These are phyloP conservation scores for Callosobruchus maculatus DNA, from an alignment of 2,888 invertebrate species.

Conservation along the genomic window DNA sequence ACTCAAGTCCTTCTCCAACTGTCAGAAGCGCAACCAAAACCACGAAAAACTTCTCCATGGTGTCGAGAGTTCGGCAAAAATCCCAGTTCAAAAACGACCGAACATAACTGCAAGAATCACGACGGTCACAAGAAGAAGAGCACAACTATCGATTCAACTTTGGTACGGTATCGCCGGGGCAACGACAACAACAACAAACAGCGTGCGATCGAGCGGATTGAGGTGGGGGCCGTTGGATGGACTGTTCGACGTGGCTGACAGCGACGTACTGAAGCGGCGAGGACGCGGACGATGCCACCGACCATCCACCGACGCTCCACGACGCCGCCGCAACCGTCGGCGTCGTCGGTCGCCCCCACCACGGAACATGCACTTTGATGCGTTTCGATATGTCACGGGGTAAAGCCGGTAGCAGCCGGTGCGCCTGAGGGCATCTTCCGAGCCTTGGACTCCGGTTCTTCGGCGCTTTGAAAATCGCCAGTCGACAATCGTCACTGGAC, in stretches of 20 bases:
- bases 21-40: conserved; percentile 12
- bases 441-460: not conserved
- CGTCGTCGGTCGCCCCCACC: conserved; percentile 27
- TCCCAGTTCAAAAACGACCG: not conserved
- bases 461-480: not conserved
- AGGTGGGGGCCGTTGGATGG: not conserved
- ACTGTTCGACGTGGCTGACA: conserved; percentile 1
- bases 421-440: not conserved
- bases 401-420: conserved; percentile 27
- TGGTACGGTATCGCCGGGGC: conserved; percentile 13
- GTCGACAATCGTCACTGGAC: not conserved
- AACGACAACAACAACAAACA: conserved; percentile 21
- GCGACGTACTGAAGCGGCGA: conserved; percentile 14
- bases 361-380: conserved; percentile 28
- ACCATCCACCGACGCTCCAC: not conserved
- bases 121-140: not conserved
- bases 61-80: not conserved
- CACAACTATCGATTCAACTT: conserved; percentile 1
- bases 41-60: conserved; percentile 10
- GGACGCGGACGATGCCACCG: conserved; percentile 9
- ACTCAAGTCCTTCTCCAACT: conserved; percentile 30
- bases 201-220: not conserved
- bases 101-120: conserved; percentile 1
- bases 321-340: not conserved
- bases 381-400: conserved; percentile 27